A percentile compares a stretch with the other conserved stretches of the same genome.
Conservation (phyloP, 2,797 vertebrate genomes). For the Sebastes kiyomatsui region DNA sequence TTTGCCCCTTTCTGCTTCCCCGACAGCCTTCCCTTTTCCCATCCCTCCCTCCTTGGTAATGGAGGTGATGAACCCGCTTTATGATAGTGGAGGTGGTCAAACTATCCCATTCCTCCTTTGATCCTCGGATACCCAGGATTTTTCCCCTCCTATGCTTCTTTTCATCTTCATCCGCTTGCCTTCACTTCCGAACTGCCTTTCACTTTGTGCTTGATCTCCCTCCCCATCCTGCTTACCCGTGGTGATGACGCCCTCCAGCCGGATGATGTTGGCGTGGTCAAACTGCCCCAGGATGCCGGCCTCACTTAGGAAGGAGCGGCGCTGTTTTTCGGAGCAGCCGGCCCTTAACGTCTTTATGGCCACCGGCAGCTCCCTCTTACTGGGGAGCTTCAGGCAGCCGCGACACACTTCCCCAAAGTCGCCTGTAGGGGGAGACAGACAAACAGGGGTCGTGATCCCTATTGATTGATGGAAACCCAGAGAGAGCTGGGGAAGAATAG, state of each 20-base stretch:
- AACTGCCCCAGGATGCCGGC: conserved; percentile 95
- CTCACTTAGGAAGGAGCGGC: conserved; percentile 88
- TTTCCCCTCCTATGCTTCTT: background rate
- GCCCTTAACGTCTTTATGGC: conserved; percentile 89
- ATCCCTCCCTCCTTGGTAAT: background rate
- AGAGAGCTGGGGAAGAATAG: background rate
- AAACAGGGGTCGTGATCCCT: conserved; percentile 3
- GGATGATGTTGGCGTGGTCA: conserved; percentile 91
- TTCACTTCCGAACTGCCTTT: background rate
- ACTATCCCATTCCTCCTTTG: conserved; percentile 3
- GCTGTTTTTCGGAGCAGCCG: conserved; percentile 89
- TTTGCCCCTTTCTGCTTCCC: background rate
- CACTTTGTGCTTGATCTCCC: background rate
- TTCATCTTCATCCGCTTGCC: background rate
- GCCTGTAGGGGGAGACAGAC: conserved; percentile 76
- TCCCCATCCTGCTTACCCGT: conserved; percentile 78
- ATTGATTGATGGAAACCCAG: background rate
- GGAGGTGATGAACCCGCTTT: background rate
- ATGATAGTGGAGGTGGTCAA: background rate
- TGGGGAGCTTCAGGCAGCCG: conserved; percentile 92
- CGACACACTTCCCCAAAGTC: conserved; percentile 92
- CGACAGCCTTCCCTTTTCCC: background rate
- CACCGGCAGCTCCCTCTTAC: conserved; percentile 91
- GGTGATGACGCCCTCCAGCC: conserved; percentile 93
- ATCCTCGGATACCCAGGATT: background rate